Percentiles rank a stretch among this genome's conserved stretches.
Evolutionary conservation across 2,888 invertebrate genomes (phyloP).

Genomic region (Pristionchus entomophagus): DNA sequence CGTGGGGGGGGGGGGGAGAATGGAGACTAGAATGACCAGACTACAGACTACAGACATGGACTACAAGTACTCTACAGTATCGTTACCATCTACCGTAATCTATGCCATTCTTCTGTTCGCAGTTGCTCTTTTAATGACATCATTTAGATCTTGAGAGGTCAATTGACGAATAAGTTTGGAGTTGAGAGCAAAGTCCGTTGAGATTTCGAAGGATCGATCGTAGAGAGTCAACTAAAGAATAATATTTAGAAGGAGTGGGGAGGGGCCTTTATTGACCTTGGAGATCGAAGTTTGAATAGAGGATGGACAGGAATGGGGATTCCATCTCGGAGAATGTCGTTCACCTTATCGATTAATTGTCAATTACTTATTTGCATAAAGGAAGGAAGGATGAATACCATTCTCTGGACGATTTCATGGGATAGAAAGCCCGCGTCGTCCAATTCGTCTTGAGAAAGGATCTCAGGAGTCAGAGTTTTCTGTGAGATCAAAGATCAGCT

Average conservation of each 20-base stretch:
- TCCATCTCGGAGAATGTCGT: conserved; percentile 73
- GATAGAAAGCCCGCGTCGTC: conserved; percentile 73
- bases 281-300: conserved; percentile 70
- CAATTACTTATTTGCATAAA: conserved; percentile 54
- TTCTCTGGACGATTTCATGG: conserved; percentile 70
- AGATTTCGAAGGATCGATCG: conserved; percentile 69
- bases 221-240: conserved; percentile 66
- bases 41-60: background rate
- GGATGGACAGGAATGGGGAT: conserved; percentile 75
- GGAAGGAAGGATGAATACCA: conserved; percentile 50
- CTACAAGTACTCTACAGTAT: background rate
- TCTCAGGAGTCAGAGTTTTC: conserved; percentile 69
- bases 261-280: conserved; percentile 58
- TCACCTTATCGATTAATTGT: conserved; percentile 63
- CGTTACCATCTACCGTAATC: background rate
- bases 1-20: background rate
- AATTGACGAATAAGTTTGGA: conserved; percentile 70
- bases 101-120: background rate
- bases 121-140: background rate
- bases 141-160: conserved; percentile 59
- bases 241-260: background rate
- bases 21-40: background rate
- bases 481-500: conserved; percentile 47
- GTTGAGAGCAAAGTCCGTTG: conserved; percentile 72
- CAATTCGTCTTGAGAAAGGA: conserved; percentile 72